Base-by-base conservation (phyloP, 2,113 vertebrate species). In the Carassius carassius region DNA sequence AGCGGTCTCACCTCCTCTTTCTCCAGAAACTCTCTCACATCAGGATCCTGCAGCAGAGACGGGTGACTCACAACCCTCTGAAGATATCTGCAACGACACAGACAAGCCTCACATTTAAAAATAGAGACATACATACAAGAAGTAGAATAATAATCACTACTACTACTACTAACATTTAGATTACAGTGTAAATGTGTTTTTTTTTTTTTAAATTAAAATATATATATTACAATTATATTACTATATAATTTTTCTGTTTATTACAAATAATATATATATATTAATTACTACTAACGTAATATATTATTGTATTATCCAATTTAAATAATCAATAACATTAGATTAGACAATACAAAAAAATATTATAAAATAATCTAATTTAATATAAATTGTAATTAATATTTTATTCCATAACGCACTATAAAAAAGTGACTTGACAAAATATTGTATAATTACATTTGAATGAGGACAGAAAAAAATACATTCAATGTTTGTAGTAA, bases 21-120 rank as follows among this genome's bases (percentile, higher is more conserved):
- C 92, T 99, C 97, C 90, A 99, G 89, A 92, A 99, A 99, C 91
- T 99, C 97, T 90, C 97, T 91, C 87, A 99, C 96, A 0, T 99
- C 97, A 0, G 98, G 97, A 82, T 99, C 98, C 89, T 99, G 98
- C 88, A 99, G 92, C 81, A 99, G 96, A 3, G 96, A 96, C 0
- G 98, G 98, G 84, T 99, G 97, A 89, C 84, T 96, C 58, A 99
- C 96, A 74, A 99, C 94, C 88, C 97, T 95, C 88, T 96, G 97
- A 29, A 99, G 94, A 86, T 99, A 99, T 90, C 98, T 99, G 87
- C 3, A 62, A 70, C 17, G 10, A 78, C 56, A 86, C 14, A 81
- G 1, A 23, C 14, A 21, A 54, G 29, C 49, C n/a, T 60, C 16
- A 2, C 29, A 17, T 1, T n/a, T 60, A 10, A n/a, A 60, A 58